Conservation (phyloP, 2,888 invertebrate genomes). For the Myathropa florea region DNA sequence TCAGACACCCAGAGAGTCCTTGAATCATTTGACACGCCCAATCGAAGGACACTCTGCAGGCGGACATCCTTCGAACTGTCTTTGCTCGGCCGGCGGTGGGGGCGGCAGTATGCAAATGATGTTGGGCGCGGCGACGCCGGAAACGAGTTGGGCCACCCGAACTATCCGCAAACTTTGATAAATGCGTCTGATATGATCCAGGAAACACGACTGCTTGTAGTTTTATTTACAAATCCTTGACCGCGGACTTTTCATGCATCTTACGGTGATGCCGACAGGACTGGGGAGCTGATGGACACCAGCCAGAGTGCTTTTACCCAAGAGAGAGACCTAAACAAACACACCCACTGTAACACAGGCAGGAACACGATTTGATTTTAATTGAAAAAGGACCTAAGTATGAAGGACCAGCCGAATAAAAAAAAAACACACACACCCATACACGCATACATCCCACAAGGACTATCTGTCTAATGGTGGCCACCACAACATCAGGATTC, state of each 20-base stretch:
- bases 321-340: slow-evolving; percentile 68
- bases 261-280: slow-evolving; percentile 33
- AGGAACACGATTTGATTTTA: slow-evolving; percentile 70
- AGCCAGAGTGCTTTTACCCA: slow-evolving; percentile 41
- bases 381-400: slow-evolving; percentile 62
- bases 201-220: background rate
- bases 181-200: slow-evolving; percentile 48
- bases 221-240: slow-evolving; percentile 54
- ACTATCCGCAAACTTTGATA: slow-evolving; percentile 53
- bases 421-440: too few species aligned
- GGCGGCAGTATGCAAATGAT: slow-evolving; percentile 50
- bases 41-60: slow-evolving; percentile 20
- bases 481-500: slow-evolving; percentile 42
- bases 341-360: slow-evolving; percentile 23
- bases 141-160: slow-evolving; percentile 50
- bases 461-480: slow-evolving; percentile 46
- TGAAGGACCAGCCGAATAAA: slow-evolving; percentile 11
- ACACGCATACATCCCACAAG: slow-evolving; percentile 1
- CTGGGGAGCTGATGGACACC: background rate
- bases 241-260: slow-evolving; percentile 61
- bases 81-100: slow-evolving; percentile 20
- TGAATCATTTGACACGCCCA: slow-evolving; percentile 18
- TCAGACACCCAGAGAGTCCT: background rate
- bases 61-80: slow-evolving; percentile 45
- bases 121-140: slow-evolving; percentile 44